Base-by-base conservation (phyloP, 1,140 invertebrate species). In the Drosophila subpulchrella region DNA sequence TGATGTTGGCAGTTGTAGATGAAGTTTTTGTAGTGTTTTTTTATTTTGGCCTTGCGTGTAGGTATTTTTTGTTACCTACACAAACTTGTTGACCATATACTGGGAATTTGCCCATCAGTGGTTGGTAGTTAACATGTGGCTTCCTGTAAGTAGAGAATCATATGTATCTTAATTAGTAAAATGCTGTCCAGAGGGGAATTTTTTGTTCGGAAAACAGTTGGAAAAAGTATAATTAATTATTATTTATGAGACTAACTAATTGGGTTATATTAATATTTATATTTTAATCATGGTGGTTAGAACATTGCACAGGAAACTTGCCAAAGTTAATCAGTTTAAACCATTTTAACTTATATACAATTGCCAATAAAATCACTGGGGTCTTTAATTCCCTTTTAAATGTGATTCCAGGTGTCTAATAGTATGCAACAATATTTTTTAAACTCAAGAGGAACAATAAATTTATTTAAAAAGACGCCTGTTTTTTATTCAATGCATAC, bases 101-200 rank as follows among this genome's bases (percentile, higher is more conserved):
- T 57, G 42, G 34, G 24, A 39, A 39, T 68, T 30, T 66, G 1
- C 11, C 30, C 39, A 12, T 7, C 12, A 32, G 32, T 6, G 36
- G 24, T 39, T 11, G 50, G 7, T 20, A 36, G n/a, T 20, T 39
- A 3, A n/a, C 41, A 20, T 51, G 38, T 24, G 11, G 60, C 6
- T 30, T 20, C 3, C 73, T 75, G 53, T 6, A 75, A 75, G 24
- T 5, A 72, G 10, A 63, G n/a, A 42, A 36, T n/a, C 34, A 34
- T 4, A 13, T 6, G 32, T 10, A n/a, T 15, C n/a, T 53, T 36
- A 32, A 51, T 73, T 54, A 73, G 39, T 61, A 51, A 10, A 20
- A 30, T 32, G 39, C 55, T 55, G 13, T 4, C 24, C 20, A 13
- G 5, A 13, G 20, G 20, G 42, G 10, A 17, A 24, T 20, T 20